Conservation (phyloP, 2,888 invertebrate species). For the Augiades crinisus region DNA sequence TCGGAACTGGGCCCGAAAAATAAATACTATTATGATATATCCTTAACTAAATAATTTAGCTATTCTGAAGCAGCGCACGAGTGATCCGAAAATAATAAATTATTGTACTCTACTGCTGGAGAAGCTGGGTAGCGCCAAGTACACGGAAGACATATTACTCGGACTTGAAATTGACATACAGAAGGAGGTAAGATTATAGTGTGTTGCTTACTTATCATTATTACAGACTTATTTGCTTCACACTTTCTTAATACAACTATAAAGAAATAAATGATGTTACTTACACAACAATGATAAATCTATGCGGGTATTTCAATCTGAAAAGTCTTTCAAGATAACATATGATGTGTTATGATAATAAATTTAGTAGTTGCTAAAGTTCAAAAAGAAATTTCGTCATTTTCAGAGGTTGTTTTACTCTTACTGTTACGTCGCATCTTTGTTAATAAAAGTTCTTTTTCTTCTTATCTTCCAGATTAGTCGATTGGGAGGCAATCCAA, state of each 20-base stretch:
- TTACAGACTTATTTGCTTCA: too few relatives aligned
- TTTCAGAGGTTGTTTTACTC: too few relatives aligned
- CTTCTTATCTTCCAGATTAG: neutral
- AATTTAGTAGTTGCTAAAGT: too few relatives aligned
- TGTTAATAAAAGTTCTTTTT: neutral
- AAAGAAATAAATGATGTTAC: too few relatives aligned
- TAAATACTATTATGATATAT: neutral
- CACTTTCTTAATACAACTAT: too few relatives aligned
- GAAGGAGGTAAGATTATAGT: neutral
- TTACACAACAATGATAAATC: too few relatives aligned
- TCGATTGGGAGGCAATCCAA: neutral
- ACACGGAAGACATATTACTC: neutral
- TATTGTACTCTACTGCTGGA: neutral
- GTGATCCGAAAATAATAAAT: neutral
- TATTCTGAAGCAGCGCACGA: slow-evolving; percentile 5
- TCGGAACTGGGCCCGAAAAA: too few relatives aligned
- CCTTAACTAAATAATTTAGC: slow-evolving; percentile 1
- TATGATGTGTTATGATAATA: too few relatives aligned
- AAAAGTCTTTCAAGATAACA: too few relatives aligned
- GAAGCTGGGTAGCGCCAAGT: neutral
- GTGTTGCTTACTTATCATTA: neutral
- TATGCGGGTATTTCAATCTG: too few relatives aligned
- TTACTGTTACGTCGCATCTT: too few relatives aligned
- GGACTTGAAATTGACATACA: neutral
- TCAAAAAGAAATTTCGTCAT: too few relatives aligned